Conservation (phyloP, 2,797 vertebrate species). For the Danionella dracula region DNA sequence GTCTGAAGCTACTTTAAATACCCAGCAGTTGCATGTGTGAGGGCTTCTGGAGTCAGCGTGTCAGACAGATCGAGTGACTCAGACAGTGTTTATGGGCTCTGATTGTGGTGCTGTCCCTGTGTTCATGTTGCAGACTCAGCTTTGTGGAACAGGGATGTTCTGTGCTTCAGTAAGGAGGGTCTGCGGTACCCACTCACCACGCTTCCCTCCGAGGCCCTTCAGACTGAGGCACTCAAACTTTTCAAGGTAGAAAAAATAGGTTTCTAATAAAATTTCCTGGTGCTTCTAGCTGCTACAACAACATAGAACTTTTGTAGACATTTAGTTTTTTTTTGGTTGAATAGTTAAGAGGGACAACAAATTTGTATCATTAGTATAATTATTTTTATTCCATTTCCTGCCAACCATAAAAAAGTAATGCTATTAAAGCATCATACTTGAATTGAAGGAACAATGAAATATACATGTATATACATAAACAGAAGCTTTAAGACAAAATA, state of each 20-base stretch:
- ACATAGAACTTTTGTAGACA: no score
- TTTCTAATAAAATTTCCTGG: no score
- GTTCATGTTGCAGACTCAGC: constrained; percentile 69
- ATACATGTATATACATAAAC: no score
- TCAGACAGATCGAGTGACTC: constrained; percentile 37
- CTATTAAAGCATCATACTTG: no score
- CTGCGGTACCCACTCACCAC: constrained; percentile 76
- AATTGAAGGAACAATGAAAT: no score
- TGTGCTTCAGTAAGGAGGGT: constrained; percentile 88
- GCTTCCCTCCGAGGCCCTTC: constrained; percentile 78
- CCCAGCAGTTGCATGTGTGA: background rate
- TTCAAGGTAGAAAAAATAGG: constrained; percentile 72
- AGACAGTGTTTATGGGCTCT: constrained; percentile 56
- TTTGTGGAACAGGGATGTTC: constrained; percentile 80
- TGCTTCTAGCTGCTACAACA: no score
- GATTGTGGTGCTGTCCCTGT: constrained; percentile 47
- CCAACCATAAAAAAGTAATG: no score
- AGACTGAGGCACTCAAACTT: constrained; percentile 92
- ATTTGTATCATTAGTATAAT: no score
- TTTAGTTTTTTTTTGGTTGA: no score
- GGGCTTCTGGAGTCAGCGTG: constrained; percentile 33
- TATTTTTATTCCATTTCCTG: no score
- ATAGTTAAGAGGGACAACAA: no score
- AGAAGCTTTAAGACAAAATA: no score
- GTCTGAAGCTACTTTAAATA: constrained; percentile 61